Conservation (phyloP, 2,888 invertebrate genomes). For the Diaperis boleti region DNA sequence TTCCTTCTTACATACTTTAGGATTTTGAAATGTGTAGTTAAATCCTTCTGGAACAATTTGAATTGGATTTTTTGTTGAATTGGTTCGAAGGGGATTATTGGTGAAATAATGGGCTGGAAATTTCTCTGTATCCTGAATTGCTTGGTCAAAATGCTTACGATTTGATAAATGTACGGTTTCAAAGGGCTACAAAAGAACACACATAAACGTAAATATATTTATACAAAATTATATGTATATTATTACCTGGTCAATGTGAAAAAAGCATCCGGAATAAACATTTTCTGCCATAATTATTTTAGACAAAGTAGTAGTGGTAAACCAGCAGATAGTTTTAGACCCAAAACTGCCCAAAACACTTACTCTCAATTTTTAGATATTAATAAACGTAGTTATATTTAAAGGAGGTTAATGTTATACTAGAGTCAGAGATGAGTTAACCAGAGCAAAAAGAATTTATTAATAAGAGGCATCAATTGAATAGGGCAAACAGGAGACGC, state of each 20-base stretch:
- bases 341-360: no score
- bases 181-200: slow-evolving; percentile 7
- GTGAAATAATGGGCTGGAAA: slow-evolving; percentile 1
- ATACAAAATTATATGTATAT: not conserved
- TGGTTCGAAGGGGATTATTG: not conserved
- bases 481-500: no score
- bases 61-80: slow-evolving; percentile 5
- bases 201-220: no score
- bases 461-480: no score
- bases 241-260: slow-evolving; percentile 30
- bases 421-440: no score
- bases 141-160: not conserved
- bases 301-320: no score
- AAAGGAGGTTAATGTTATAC: no score
- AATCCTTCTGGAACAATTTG: slow-evolving; percentile 6
- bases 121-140: slow-evolving; percentile 7
- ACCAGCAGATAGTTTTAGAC: no score
- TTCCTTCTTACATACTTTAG: slow-evolving; percentile 15
- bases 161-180: slow-evolving; percentile 16
- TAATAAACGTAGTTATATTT: no score
- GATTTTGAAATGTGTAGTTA: slow-evolving; percentile 1
- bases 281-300: slow-evolving; percentile 27
- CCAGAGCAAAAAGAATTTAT: no score
- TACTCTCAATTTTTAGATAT: no score
- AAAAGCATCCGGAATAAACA: slow-evolving; percentile 7